phyloP scores from a whole-genome alignment of 2,113 vertebrate species.

The Caranx melampygus region DNA sequence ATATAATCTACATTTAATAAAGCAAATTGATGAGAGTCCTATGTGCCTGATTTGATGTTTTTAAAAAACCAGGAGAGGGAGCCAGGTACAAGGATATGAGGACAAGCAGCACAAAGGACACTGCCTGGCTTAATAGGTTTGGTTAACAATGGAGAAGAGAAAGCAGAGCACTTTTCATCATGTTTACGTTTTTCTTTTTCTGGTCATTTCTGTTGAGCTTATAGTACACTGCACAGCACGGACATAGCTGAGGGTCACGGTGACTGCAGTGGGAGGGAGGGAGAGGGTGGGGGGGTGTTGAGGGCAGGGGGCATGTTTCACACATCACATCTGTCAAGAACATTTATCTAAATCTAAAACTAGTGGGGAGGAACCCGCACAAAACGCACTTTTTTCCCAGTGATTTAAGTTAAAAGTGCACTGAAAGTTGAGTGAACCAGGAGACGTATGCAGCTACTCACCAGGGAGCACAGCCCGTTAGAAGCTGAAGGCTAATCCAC shows the following conservation, averaged over 20 bases:
- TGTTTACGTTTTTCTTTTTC: background rate
- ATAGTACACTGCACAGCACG: background rate
- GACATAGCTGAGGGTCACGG: slow-evolving; percentile 6
- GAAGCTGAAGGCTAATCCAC: slow-evolving; percentile 72
- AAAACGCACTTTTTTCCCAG: slow-evolving; percentile 18
- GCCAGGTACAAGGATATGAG: slow-evolving; percentile 76
- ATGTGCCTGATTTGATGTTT: slow-evolving; percentile 28
- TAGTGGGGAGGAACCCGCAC: slow-evolving; percentile 13
- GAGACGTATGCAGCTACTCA: slow-evolving; percentile 67
- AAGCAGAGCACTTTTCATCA: background rate
- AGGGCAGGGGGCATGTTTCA: slow-evolving; percentile 25
- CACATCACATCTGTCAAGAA: slow-evolving; percentile 66
- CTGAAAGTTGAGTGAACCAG: slow-evolving; percentile 17
- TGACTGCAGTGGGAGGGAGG: background rate
- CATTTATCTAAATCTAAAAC: slow-evolving; percentile 42
- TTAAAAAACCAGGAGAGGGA: slow-evolving; percentile 80
- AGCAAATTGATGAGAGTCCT: background rate
- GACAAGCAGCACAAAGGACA: slow-evolving; percentile 36
- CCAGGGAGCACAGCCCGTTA: slow-evolving; percentile 60
- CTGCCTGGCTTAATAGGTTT: background rate
- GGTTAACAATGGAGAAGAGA: slow-evolving; percentile 26
- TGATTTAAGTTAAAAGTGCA: slow-evolving; percentile 12
- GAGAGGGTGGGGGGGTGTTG: background rate
- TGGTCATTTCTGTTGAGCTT: background rate
- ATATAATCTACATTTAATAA: background rate